Percentiles rank a stretch among this genome's conserved stretches.
phyloP scores from a whole-genome alignment of 2,113 vertebrate species.

The Cochlearius cochlearius region DNA sequence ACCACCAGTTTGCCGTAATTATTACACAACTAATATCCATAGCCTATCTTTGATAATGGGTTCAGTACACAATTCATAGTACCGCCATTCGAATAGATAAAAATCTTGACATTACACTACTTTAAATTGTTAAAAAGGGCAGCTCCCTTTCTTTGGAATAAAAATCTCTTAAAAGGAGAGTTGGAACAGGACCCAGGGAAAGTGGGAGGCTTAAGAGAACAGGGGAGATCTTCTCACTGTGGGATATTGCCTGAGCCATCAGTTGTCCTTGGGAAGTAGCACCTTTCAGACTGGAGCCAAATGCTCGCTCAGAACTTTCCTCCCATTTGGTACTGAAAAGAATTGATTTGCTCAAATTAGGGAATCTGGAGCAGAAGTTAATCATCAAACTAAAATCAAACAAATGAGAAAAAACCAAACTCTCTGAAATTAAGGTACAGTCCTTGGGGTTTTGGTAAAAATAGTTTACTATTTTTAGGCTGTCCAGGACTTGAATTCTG shows the following conservation, averaged over 20 bases:
- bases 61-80: not conserved
- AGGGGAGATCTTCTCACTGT: not conserved
- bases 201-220: not conserved
- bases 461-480: not conserved
- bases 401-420: not conserved
- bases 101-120: not conserved
- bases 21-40: not conserved
- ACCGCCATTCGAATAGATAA: not conserved
- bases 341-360: not conserved
- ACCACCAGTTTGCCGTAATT: not conserved
- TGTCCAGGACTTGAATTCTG: not conserved
- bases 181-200: not conserved
- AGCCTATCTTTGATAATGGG: not conserved
- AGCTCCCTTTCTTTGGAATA: not conserved
- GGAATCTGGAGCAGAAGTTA: not conserved
- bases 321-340: not conserved
- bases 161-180: not conserved
- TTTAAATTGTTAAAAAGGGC: not conserved
- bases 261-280: not conserved
- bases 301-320: not conserved
- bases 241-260: fast-evolving
- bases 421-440: not conserved
- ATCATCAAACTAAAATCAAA: not conserved
- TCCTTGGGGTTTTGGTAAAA: not conserved
- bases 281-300: not conserved